These are phyloP conservation scores for Melopsittacus undulatus DNA, from an alignment of 2,797 vertebrate species.

Conservation along the genomic window DNA sequence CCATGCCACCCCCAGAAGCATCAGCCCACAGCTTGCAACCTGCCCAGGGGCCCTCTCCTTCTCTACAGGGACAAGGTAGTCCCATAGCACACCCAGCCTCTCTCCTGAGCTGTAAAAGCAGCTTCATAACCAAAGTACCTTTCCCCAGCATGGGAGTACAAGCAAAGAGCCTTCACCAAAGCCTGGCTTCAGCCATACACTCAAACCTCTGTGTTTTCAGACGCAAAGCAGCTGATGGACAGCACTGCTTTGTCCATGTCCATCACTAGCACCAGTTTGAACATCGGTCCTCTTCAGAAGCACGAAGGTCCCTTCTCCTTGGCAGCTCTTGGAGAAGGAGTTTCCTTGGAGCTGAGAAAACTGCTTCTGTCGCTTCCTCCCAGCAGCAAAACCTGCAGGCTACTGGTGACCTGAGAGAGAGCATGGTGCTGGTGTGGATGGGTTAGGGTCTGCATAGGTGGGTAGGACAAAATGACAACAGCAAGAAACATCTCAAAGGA, in stretches of 20 bases:
- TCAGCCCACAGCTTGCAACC: not conserved
- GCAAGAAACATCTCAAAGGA: not conserved
- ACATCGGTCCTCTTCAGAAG: not conserved
- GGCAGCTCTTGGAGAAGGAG: not conserved
- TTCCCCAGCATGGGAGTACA: rapidly evolving
- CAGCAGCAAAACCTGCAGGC: not conserved
- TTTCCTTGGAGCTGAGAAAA: not conserved
- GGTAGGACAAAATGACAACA: not conserved
- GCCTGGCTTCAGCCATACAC: not conserved
- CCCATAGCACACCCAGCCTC: not conserved
- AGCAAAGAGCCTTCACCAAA: not conserved
- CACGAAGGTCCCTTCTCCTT: not conserved
- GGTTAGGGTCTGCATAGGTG: not conserved
- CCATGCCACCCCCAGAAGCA: not conserved
- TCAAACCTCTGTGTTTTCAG: not conserved
- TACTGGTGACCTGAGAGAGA: not conserved
- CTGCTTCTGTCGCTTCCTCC: not conserved
- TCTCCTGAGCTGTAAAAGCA: not conserved
- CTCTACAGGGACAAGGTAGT: not conserved
- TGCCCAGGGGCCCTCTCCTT: not conserved
- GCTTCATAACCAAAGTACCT: not conserved
- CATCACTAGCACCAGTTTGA: not conserved
- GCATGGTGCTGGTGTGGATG: not conserved
- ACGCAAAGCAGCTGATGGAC: not conserved
- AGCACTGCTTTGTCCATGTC: rapidly evolving